Conservation (phyloP, 2,888 invertebrate species). For the Campoletis raptor region DNA sequence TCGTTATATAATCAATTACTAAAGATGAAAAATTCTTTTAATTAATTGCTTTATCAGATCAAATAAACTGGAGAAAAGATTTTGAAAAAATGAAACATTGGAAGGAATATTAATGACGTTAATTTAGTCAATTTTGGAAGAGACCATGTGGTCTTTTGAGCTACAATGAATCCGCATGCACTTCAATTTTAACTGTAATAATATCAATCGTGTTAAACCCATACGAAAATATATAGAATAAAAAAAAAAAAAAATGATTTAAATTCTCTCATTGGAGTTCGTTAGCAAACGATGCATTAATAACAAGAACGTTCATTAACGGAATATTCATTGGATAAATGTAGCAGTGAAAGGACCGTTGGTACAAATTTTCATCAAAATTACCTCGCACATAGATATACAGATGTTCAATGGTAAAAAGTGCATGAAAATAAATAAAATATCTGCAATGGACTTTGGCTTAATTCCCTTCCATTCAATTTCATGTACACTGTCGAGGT, state of each 20-base stretch:
- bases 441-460: background rate
- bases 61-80: background rate
- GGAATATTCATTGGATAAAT: background rate
- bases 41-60: background rate
- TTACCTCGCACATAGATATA: background rate
- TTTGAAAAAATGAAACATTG: background rate
- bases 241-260: background rate
- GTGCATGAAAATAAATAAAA: constrained; percentile 17
- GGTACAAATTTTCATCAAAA: background rate
- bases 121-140: background rate
- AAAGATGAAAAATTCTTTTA: background rate
- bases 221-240: background rate
- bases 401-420: background rate
- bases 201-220: background rate
- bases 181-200: too few relatives aligned
- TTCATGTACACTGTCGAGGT: background rate
- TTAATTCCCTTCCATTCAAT: constrained; percentile 1
- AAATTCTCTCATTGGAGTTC: background rate
- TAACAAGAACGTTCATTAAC: background rate
- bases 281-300: constrained; percentile 2
- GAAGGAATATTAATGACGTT: background rate
- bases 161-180: too few relatives aligned
- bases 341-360: background rate
- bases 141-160: background rate
- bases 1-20: background rate